Percentiles rank a stretch among this genome's conserved stretches.
Conservation (phyloP, 2,888 invertebrate genomes). For the Phania funesta region DNA sequence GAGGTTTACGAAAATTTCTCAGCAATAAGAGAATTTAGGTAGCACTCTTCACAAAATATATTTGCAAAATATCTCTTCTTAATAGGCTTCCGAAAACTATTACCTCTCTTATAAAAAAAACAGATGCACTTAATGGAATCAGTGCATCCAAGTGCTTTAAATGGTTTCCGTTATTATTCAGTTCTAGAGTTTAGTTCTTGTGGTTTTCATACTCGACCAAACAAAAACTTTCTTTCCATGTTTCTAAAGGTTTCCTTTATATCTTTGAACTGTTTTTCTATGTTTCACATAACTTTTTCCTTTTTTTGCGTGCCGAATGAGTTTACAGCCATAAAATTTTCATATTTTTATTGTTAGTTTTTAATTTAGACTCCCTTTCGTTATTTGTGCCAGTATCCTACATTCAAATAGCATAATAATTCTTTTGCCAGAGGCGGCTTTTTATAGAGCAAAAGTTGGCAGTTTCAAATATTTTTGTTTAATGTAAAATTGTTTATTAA, state of each 20-base stretch:
- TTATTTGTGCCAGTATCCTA: slow-evolving; percentile 34
- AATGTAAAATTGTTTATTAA: neutral
- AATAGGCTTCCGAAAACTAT: too few species aligned
- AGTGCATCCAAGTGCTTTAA: slow-evolving; percentile 5
- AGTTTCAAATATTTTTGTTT: slow-evolving; percentile 25
- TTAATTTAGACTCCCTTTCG: neutral
- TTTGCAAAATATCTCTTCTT: too few species aligned
- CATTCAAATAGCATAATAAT: slow-evolving; percentile 30
- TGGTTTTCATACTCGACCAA: neutral
- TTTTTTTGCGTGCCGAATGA: neutral
- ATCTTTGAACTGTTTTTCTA: neutral
- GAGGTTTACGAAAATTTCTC: too few species aligned
- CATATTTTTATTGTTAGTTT: neutral
- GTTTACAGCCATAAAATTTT: slow-evolving; percentile 12
- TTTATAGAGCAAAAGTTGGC: neutral
- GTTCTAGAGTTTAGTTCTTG: neutral
- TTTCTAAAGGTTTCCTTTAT: slow-evolving; percentile 1
- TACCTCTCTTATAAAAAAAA: too few species aligned
- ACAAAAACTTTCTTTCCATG: neutral
- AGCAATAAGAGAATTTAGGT: too few species aligned
- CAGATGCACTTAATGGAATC: neutral
- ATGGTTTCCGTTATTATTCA: neutral
- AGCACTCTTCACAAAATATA: too few species aligned
- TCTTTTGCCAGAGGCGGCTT: slow-evolving; percentile 42
- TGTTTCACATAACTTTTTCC: slow-evolving; percentile 2